phyloP scores from a whole-genome alignment of 2,797 vertebrate genomes.

The Macropus fuliginosus region DNA sequence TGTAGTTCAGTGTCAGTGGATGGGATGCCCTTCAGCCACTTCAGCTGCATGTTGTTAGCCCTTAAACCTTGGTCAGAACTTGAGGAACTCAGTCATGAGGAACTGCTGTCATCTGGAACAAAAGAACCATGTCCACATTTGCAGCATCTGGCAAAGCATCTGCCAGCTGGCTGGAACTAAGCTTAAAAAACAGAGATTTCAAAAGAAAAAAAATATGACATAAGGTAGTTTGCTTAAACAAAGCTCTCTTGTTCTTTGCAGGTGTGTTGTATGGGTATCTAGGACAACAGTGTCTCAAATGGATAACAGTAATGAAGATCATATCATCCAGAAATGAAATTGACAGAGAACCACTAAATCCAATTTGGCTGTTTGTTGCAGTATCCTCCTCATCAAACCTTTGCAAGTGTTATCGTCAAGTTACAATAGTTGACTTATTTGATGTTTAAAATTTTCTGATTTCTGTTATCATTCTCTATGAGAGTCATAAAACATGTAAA shows the following conservation, averaged over 20 bases:
- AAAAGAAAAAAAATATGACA: constrained; percentile 57
- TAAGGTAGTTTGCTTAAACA: background rate
- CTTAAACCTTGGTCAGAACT: background rate
- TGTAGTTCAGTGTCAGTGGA: background rate
- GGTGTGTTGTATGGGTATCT: background rate
- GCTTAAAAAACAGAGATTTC: constrained; percentile 56
- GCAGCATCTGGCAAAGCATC: constrained; percentile 76
- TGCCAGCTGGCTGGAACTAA: constrained; percentile 71
- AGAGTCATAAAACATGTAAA: constrained; percentile 56
- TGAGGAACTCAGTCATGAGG: constrained; percentile 44
- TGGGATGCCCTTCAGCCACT: background rate
- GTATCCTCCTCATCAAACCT: background rate
- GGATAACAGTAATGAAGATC: background rate
- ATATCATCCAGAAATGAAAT: background rate
- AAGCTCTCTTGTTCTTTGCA: background rate
- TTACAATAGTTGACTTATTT: background rate
- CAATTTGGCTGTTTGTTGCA: background rate
- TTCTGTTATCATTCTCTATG: constrained; percentile 23
- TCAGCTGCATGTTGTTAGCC: background rate
- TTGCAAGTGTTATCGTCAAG: background rate
- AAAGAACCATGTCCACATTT: constrained; percentile 56
- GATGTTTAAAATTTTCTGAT: background rate
- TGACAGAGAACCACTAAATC: background rate
- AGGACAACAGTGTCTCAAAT: background rate
- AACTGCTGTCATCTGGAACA: constrained; percentile 51